Evolutionary conservation across 2,113 vertebrate genomes (phyloP).

Genomic region (Epinephelus moara): DNA sequence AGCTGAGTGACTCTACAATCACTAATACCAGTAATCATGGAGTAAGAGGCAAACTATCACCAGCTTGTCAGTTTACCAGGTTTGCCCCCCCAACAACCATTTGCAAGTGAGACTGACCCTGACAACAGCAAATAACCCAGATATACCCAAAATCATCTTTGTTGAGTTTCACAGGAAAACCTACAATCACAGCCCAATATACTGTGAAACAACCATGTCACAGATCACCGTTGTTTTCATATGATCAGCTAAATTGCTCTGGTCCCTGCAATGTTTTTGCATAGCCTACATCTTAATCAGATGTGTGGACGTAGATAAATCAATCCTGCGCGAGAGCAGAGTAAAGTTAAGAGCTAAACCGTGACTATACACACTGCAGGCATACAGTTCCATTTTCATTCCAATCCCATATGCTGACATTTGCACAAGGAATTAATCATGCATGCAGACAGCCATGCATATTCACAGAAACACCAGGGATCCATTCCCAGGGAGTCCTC

Average conservation of each 20-base stretch:
- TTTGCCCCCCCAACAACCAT: not conserved
- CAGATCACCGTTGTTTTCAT: not conserved
- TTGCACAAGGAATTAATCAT: slow-evolving; percentile 69
- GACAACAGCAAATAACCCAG: not conserved
- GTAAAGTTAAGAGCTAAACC: slow-evolving; percentile 11
- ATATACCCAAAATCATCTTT: not conserved
- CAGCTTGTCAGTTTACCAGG: not conserved
- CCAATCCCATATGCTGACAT: slow-evolving; percentile 66
- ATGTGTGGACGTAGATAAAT: not conserved
- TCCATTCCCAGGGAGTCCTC: slow-evolving; percentile 47
- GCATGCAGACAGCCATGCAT: slow-evolving; percentile 64
- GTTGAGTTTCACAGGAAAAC: not conserved
- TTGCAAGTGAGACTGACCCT: not conserved
- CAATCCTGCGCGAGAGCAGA: not conserved
- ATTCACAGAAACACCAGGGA: slow-evolving; percentile 65
- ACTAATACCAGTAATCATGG: not conserved
- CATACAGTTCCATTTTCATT: slow-evolving; percentile 66
- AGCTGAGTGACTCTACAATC: not conserved
- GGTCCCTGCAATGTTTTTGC: not conserved
- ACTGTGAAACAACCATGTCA: not conserved
- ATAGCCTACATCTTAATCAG: not conserved
- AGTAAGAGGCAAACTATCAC: not conserved
- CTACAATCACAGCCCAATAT: not conserved
- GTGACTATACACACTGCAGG: slow-evolving; percentile 5
- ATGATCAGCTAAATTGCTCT: not conserved